Evolutionary conservation across 1,140 invertebrate genomes (phyloP).

Genomic region (Drosophila suzukii): DNA sequence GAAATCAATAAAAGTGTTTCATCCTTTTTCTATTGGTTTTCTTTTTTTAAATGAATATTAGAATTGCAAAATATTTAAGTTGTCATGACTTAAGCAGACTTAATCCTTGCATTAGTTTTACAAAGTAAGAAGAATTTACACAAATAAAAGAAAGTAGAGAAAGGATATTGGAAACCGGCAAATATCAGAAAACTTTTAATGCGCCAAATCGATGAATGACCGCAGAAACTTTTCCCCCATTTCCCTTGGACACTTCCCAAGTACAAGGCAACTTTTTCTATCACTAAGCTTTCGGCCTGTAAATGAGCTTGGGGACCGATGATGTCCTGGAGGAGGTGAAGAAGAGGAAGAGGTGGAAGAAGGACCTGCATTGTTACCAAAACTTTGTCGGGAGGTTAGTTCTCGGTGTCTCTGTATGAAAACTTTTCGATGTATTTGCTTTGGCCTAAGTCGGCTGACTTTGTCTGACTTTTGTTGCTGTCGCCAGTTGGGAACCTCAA

Average conservation of each 20-base stretch:
- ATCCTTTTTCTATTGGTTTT: neutral
- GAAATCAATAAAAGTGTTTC: slow-evolving; percentile 42
- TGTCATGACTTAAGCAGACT: slow-evolving; percentile 1
- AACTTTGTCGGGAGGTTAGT: slow-evolving; percentile 51
- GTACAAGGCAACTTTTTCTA: slow-evolving; percentile 65
- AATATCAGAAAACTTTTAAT: slow-evolving; percentile 80
- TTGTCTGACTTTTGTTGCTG: slow-evolving; percentile 52
- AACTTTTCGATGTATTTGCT: slow-evolving; percentile 58
- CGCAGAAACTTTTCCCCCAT: slow-evolving; percentile 55
- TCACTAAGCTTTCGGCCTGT: slow-evolving; percentile 57
- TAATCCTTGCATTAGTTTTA: slow-evolving; percentile 5
- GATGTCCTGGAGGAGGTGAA: neutral
- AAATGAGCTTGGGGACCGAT: slow-evolving; percentile 63
- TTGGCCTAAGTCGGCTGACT: slow-evolving; percentile 48
- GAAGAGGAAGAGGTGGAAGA: neutral
- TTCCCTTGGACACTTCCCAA: slow-evolving; percentile 67
- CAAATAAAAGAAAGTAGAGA: neutral
- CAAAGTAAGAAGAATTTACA: neutral
- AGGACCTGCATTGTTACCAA: slow-evolving; percentile 59
- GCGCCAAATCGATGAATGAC: slow-evolving; percentile 79
- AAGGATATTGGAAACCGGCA: slow-evolving; percentile 59
- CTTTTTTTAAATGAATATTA: neutral
- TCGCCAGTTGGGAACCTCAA: slow-evolving; percentile 32
- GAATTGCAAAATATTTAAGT: slow-evolving; percentile 5
- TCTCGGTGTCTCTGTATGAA: slow-evolving; percentile 32